A percentile compares a stretch with the other conserved stretches of the same genome.
Evolutionary conservation across 2,797 vertebrate species (phyloP).

Genomic region (Rhynchonycteris naso): DNA sequence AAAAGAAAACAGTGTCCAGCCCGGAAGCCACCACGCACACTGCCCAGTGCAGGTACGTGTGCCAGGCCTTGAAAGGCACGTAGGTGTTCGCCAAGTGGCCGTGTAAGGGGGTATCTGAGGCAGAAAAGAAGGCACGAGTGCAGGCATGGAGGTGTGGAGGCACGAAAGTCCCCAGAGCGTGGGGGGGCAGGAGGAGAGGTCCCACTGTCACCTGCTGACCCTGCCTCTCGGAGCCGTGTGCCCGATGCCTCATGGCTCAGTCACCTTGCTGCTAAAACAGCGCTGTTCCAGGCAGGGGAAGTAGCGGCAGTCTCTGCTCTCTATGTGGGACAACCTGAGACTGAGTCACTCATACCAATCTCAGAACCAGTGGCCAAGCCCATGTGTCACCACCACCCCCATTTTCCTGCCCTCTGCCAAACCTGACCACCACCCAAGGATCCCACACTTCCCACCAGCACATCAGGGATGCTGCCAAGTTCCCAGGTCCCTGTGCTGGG

Average conservation of each 20-base stretch:
- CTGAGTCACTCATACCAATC: slow-evolving; percentile 1
- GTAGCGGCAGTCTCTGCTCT: neutral
- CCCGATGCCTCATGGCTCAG: neutral
- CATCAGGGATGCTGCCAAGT: neutral
- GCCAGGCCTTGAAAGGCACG: neutral
- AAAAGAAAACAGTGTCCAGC: neutral
- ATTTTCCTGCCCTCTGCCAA: neutral
- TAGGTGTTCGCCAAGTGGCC: neutral
- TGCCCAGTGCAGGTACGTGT: neutral
- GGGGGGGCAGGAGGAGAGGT: accelerated
- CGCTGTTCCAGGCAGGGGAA: neutral
- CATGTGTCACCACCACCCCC: neutral
- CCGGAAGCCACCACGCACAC: neutral
- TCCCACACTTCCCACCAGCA: neutral
- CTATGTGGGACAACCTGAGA: neutral
- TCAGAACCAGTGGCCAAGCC: slow-evolving; percentile 21
- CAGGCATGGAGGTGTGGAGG: accelerated
- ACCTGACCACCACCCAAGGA: neutral
- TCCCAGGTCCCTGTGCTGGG: neutral
- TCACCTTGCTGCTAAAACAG: neutral
- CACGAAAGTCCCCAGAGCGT: neutral
- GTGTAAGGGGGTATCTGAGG: neutral
- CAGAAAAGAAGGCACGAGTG: neutral
- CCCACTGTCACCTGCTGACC: neutral
- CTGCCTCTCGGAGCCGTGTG: neutral